Percentiles rank a stretch among this genome's conserved stretches.
Conservation (phyloP, 2,888 invertebrate species). For the Pseudoips prasinana region DNA sequence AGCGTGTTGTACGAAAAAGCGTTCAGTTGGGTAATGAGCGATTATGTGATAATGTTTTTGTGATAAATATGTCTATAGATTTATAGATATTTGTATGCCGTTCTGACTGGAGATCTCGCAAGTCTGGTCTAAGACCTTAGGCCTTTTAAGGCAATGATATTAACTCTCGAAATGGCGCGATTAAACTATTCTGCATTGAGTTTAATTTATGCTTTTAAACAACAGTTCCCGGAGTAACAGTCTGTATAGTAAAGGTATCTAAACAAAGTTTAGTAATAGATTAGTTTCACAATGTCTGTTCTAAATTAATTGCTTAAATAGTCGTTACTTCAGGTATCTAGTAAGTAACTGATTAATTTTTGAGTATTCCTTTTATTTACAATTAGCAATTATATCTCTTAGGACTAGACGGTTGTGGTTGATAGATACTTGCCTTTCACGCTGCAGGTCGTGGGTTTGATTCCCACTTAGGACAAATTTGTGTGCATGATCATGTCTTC, state of each 20-base stretch:
- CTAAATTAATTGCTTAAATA: constrained; percentile 4
- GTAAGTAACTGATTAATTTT: not conserved
- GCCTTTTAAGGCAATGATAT: constrained; percentile 28
- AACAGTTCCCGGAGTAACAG: constrained; percentile 13
- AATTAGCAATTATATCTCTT: too few species aligned
- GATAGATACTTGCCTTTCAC: too few species aligned
- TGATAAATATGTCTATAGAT: too few species aligned
- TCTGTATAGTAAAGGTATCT: constrained; percentile 14
- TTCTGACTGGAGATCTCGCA: constrained; percentile 32
- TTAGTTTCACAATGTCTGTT: constrained; percentile 11
- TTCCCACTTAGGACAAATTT: too few species aligned
- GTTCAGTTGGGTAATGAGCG: constrained; percentile 4
- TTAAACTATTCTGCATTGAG: constrained; percentile 14
- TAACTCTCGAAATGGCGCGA: constrained; percentile 20
- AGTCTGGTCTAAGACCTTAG: constrained; percentile 45
- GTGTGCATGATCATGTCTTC: too few species aligned
- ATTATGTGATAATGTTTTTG: not conserved
- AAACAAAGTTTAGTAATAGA: constrained; percentile 10
- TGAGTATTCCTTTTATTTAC: too few species aligned
- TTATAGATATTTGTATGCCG: too few species aligned
- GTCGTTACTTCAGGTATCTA: not conserved
- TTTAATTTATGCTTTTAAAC: constrained; percentile 15
- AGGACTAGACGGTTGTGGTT: too few species aligned
- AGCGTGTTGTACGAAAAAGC: constrained; percentile 11
- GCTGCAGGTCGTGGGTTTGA: too few species aligned